phyloP scores from a whole-genome alignment of 2,113 vertebrate species.

The Zosterops japonicus region DNA sequence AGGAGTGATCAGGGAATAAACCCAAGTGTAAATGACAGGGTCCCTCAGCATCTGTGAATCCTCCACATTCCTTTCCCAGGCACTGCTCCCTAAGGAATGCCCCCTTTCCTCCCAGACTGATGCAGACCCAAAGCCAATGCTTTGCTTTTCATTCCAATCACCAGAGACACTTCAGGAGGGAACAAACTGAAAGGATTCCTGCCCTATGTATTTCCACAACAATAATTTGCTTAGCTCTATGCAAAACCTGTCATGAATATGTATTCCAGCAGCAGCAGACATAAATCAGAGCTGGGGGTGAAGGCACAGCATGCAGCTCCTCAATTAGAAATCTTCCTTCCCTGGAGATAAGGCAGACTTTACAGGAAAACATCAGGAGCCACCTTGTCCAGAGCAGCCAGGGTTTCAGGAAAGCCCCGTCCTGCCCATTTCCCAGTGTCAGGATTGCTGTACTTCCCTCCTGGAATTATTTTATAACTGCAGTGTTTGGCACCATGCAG shows the following conservation, averaged over 20 bases:
- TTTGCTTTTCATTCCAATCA: not conserved
- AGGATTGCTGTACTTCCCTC: not conserved
- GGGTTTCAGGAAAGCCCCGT: not conserved
- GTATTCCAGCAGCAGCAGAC: slow-evolving; percentile 30
- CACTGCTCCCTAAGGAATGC: not conserved
- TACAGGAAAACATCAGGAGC: not conserved
- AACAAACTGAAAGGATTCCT: slow-evolving; percentile 19
- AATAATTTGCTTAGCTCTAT: slow-evolving; percentile 41
- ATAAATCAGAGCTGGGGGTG: slow-evolving; percentile 35
- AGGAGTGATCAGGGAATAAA: not conserved
- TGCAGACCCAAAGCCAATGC: not conserved
- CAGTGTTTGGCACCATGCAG: fast-evolving
- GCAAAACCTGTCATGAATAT: slow-evolving; percentile 38
- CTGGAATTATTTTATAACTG: fast-evolving
- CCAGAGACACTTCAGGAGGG: slow-evolving; percentile 15
- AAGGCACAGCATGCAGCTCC: not conserved
- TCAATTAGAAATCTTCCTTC: not conserved
- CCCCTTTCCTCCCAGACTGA: not conserved
- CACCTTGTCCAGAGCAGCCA: not conserved
- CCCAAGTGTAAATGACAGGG: not conserved
- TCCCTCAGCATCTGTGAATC: not conserved
- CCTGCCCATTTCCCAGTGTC: not conserved
- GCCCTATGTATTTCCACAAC: slow-evolving; percentile 42
- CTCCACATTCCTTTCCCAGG: not conserved
- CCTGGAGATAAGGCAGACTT: not conserved